Evolutionary conservation across 2,797 vertebrate species (phyloP), one percentile per base, ranked within the genome.

Genomic region (Phataginus tricuspis): DNA sequence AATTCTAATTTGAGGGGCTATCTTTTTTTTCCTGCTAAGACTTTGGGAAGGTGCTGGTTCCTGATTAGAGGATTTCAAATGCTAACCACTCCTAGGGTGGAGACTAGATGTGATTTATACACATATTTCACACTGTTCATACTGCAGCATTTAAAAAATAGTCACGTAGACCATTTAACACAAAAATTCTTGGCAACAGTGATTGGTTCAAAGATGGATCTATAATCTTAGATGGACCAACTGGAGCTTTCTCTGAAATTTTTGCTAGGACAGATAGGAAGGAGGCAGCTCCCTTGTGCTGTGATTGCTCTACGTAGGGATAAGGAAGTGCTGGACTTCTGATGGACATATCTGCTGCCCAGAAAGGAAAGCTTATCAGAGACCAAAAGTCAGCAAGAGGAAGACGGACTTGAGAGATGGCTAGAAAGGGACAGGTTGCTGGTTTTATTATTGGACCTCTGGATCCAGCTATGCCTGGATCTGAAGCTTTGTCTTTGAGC

Each of bases 1-100:
- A 49, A 75, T 91, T 13, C 57, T 75, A 82, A 80, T 91, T 74
- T 88, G 74, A 95, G 42, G 68, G 39, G 57, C 31, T 80, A 61
- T 55, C 12, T 12, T 45, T 45, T 80, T 92, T 91, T 88, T 78
- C 78, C 64, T 95, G 75, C 86, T 66, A 68, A n/a, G 51, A 86
- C 45, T 16, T 94, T 83, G 39, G 64, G 45, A 91, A 94, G n/a
- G 42, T 86, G 8, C 75, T 89, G 61, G 88, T 78, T 84, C 63
- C 88, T 92, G 45, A 96, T 74, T 89, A 85, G 71, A 85, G 51
- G 57, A 85, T 92, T 94, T 94, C n/a, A 94, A 78, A 94, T 88
- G 79, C 51, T 79, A 94, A 85, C 71, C 12, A 61, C 25, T 10
- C n/a, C 29, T 88, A 83, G 10, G 66, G 31, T 92, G 53, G 84